Conservation (phyloP, 2,888 invertebrate species). For the Prionchulus punctatus region DNA sequence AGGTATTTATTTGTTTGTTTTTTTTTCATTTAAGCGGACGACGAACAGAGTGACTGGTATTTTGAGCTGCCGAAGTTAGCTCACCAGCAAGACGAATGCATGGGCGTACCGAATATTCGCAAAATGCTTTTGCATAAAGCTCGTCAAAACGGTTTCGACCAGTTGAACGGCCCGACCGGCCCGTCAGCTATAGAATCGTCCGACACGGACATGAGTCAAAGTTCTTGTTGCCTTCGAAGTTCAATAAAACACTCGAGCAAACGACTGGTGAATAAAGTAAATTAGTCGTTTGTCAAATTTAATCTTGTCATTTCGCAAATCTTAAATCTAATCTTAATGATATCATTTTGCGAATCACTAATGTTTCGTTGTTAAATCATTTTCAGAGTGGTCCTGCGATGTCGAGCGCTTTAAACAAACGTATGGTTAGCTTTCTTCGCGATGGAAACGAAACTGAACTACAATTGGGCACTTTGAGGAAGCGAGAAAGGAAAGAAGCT, state of each 20-base stretch:
- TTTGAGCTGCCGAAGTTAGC: constrained; percentile 2
- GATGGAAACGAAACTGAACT: neutral
- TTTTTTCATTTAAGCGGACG: constrained; percentile 6
- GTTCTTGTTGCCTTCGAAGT: neutral
- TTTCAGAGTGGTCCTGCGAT: neutral
- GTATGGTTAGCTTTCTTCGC: neutral
- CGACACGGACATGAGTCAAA: constrained; percentile 6
- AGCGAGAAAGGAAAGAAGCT: constrained; percentile 3
- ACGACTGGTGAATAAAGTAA: constrained; percentile 1
- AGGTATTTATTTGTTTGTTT: neutral
- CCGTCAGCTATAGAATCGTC: neutral
- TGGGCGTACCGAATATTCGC: constrained; percentile 4
- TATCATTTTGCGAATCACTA: no score
- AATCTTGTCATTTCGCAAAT: no score
- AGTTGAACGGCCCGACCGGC: neutral
- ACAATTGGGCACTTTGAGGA: neutral
- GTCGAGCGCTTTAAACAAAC: neutral
- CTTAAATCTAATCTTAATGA: no score
- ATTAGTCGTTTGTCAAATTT: neutral
- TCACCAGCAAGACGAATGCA: constrained; percentile 8
- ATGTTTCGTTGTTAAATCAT: no score
- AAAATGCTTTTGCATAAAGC: neutral
- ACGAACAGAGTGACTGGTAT: constrained; percentile 11
- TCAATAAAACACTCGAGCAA: neutral
- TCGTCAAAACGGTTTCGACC: no score